Evolutionary conservation across 2,797 vertebrate species (phyloP).

Genomic region (Propithecus deckenii): DNA sequence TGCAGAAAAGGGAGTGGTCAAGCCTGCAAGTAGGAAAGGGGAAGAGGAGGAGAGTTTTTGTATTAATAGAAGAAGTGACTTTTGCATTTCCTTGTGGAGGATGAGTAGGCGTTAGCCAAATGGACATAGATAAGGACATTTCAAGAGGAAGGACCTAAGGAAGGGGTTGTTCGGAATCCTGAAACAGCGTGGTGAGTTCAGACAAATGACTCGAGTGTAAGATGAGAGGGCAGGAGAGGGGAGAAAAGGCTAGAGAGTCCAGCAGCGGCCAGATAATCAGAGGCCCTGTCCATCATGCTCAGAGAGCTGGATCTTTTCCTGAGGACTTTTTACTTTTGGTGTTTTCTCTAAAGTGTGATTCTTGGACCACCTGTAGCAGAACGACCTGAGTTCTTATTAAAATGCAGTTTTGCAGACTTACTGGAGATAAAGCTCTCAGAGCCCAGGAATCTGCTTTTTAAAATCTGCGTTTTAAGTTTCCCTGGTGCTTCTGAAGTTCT

Average conservation of each 20-base stretch:
- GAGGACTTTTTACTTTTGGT: too few relatives aligned
- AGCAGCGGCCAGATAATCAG: too few relatives aligned
- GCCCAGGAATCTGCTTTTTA: background rate
- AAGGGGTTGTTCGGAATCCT: background rate
- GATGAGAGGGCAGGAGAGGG: background rate
- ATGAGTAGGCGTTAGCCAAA: background rate
- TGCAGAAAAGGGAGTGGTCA: background rate
- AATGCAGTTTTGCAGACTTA: background rate
- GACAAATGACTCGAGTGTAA: background rate
- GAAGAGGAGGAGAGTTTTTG: background rate
- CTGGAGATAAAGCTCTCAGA: background rate
- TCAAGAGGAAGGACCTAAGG: background rate
- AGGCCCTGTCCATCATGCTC: too few relatives aligned
- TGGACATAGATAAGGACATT: background rate
- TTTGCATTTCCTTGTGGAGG: background rate
- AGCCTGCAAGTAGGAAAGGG: background rate
- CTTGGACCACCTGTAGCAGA: background rate
- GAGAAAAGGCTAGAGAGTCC: background rate
- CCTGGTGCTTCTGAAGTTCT: background rate
- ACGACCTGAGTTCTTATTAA: background rate
- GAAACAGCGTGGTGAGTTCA: background rate
- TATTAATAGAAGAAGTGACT: background rate
- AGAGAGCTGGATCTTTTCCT: background rate
- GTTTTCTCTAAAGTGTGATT: background rate
- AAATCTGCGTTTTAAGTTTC: background rate